These are phyloP conservation scores for Dasysyrphus albostriatus DNA, from an alignment of 2,888 invertebrate species.

Conservation along the genomic window DNA sequence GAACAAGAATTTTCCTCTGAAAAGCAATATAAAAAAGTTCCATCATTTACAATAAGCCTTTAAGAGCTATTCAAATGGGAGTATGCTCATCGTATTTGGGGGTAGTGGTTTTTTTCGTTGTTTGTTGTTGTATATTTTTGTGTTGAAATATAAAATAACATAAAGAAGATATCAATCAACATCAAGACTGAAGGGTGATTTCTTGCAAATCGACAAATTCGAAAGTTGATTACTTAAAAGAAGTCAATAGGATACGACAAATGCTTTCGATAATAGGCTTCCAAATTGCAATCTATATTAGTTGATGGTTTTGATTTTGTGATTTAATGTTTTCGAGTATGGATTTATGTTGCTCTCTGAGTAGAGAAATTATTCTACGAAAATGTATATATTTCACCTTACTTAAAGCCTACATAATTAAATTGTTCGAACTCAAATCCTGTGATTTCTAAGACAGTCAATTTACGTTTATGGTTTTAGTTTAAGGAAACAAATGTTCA, in stretches of 20 bases:
- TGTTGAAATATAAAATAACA: conserved; percentile 28
- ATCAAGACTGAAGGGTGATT: not conserved
- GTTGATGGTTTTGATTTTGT: not conserved
- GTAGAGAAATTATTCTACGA: not conserved
- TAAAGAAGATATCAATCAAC: conserved; percentile 27
- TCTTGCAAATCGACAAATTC: conserved; percentile 15
- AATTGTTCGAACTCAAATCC: no score
- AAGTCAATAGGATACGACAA: not conserved
- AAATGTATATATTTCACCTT: no score
- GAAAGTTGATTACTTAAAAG: not conserved
- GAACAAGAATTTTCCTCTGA: not conserved
- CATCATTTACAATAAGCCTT: conserved; percentile 29
- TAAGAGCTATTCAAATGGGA: conserved; percentile 23
- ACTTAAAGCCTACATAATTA: no score
- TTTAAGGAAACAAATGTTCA: no score
- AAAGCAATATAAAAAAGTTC: not conserved
- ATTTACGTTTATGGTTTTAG: no score
- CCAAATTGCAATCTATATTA: not conserved
- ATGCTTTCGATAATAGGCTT: not conserved
- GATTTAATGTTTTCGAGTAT: not conserved
- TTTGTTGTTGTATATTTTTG: not conserved
- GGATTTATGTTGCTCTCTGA: not conserved
- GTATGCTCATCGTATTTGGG: not conserved
- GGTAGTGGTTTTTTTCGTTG: not conserved
- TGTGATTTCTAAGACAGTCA: no score